Base-by-base conservation (phyloP, 2,797 vertebrate species). In the Australoheros facetus region DNA sequence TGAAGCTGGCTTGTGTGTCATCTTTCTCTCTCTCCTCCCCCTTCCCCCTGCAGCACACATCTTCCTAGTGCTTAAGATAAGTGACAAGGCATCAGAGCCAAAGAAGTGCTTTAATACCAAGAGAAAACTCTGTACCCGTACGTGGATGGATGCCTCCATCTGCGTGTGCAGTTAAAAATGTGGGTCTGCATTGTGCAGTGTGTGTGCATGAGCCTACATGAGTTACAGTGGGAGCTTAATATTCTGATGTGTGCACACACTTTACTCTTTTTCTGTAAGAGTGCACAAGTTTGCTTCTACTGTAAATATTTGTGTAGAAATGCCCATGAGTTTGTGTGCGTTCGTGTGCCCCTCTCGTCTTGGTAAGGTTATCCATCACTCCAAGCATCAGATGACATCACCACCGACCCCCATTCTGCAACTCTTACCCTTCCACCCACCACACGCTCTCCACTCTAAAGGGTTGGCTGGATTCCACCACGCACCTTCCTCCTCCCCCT, bases 21-120 rank as follows among this genome's bases (percentile, higher is more conserved):
- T 93, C 81, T 75, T 53, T 60, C 71, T 45, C 82, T 53, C 75
- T 19, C 72, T 45, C 60, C 60, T 66, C 60, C 60, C 23, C 69
- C 89, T 89, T 83, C 87, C 86, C 85, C 83, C 83, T 87, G 85
- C 74, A 23, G 75, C 82, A 87, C 88, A 91, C 90, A 79, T 94
- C 89, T 89, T 92, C 87, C 88, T 82, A 85, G 80, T 88, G 92
- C 93, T 95, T 93, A 93, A 94, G 92, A 93, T 94, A 94, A 94
- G 94, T 92, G 93, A 95, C 94, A 94, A 94, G 90, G 92, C 92
- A 92, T 93, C 91, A 88, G 89, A 93, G 91, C 88, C 89, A 91
- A 92, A 92, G 88, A 88, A 88, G 86, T 70, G 83, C 87, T 91
- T 91, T 91, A 93, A 93, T 91, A 87, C 87, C 87, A 86, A 84